Evolutionary conservation across 2,113 vertebrate species (phyloP).

Genomic region (Clinocottus analis): DNA sequence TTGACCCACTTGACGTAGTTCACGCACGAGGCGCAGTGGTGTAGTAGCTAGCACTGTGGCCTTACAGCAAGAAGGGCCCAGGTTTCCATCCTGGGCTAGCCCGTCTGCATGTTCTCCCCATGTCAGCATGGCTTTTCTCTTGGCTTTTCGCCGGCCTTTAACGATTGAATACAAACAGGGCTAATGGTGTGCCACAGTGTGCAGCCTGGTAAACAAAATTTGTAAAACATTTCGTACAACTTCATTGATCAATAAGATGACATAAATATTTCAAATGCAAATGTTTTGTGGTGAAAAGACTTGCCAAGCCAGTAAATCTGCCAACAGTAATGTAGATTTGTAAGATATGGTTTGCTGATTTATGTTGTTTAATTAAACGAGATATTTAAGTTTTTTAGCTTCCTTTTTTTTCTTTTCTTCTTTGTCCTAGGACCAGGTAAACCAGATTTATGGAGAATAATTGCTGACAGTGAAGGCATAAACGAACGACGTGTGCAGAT

Average conservation of each 20-base stretch:
- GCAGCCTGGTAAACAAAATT: background rate
- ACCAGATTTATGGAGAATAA: constrained; percentile 88
- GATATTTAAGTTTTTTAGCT: constrained; percentile 1
- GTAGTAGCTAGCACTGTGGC: no score
- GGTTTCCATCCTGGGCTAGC: no score
- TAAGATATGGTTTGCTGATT: background rate
- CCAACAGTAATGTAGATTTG: background rate
- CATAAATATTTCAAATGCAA: background rate
- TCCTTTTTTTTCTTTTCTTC: background rate
- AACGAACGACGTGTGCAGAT: constrained; percentile 77
- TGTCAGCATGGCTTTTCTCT: no score
- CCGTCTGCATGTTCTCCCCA: no score
- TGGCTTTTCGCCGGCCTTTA: no score
- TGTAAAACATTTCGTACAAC: background rate
- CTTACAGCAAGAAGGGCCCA: no score
- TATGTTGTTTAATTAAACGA: background rate
- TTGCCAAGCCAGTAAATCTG: background rate
- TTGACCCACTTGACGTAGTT: no score
- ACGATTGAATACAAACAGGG: no score
- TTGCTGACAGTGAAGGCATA: constrained; percentile 32
- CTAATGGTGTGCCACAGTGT: background rate
- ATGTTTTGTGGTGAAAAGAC: background rate
- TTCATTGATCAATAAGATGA: background rate
- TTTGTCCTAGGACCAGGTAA: constrained; percentile 84
- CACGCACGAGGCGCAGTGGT: no score